A percentile compares a stretch with the other conserved stretches of the same genome.
Evolutionary conservation across 2,797 vertebrate species (phyloP).

Genomic region (Chrosomus eos): DNA sequence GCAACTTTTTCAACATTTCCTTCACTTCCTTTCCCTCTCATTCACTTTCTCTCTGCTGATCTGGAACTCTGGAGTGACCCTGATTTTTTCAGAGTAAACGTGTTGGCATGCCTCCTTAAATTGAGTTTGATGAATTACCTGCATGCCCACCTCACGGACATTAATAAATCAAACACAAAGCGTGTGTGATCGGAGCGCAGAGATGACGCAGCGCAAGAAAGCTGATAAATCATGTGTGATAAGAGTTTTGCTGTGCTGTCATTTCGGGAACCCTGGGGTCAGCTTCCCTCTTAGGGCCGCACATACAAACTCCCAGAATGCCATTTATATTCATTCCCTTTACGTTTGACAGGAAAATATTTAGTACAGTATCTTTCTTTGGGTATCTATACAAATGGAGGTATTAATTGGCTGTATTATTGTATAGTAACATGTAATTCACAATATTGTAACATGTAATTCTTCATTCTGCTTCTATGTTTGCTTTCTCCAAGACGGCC

Average conservation of each 20-base stretch:
- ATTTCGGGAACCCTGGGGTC: conserved; percentile 62
- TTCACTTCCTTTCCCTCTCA: conserved; percentile 2
- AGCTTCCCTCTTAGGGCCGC: conserved; percentile 64
- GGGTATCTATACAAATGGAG: not conserved
- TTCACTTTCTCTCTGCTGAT: conserved; percentile 37
- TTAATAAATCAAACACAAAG: conserved; percentile 78
- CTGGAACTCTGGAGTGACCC: conserved; percentile 64
- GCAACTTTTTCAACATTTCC: not conserved
- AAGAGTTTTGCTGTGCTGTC: conserved; percentile 65
- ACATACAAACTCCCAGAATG: conserved; percentile 63
- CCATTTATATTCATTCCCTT: conserved; percentile 57
- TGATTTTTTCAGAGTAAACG: conserved; percentile 72
- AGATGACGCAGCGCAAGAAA: conserved; percentile 69
- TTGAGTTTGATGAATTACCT: conserved; percentile 78
- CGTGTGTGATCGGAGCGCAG: conserved; percentile 70
- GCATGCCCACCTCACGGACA: conserved; percentile 71
- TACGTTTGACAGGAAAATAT: conserved; percentile 30
- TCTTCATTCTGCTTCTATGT: conserved; percentile 32
- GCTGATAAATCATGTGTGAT: conserved; percentile 79
- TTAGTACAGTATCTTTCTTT: conserved; percentile 5
- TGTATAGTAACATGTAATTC: not conserved
- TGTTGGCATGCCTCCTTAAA: conserved; percentile 74
- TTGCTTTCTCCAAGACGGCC: conserved; percentile 64
- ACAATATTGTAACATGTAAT: too few relatives aligned
- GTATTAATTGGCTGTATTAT: not conserved